Base-by-base conservation (phyloP, 92 coral and sea anemone genomes). In the Actinernus sp. region DNA sequence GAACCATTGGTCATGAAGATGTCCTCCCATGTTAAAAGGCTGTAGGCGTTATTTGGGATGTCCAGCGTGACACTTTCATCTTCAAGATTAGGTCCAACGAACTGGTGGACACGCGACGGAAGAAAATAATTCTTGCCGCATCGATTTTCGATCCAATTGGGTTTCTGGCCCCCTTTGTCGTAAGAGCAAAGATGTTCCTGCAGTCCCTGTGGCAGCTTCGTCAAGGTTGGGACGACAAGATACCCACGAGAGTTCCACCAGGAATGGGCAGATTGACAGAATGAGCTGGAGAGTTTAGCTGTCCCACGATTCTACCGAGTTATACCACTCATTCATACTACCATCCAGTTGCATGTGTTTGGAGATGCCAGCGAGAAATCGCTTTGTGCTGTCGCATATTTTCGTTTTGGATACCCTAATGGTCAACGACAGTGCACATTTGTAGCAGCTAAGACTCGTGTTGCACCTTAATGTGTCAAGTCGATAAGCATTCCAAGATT, bases 101-200 rank as follows among this genome's bases (percentile, higher is more conserved):
- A 32, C n/a, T 40, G 29, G 56, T 55, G 9, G 65, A 68, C 33
- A 68, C 76, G 3, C 18, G 54, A 9, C 19, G 51, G 49, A 57
- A 50, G 26, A 28, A 31, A 25, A 16, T 51, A 44, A 76, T 60
- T 31, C 46, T 43, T 16, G 28, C 37, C 5, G 73, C 62, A 0
- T 47, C 73, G 1, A 18, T 63, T 6, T 74, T 74, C 28, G 82
- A 74, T 59, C 76, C 68, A 3, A 58, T 65, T 55, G 83, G 76
- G 10, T 46, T 76, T 19, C 24, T 55, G 27, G 58, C 76, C 20
- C 83, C 83, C 31, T 76, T 33, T 20, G 23, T 64, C 31, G 40
- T 76, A 48, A 10, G 56, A 41, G 75, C 58, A 13, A 76, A 76
- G 29, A 64, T 65, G 28, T 59, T 76, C 26, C 65, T 76, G 2